These are phyloP conservation scores for Montipora foliosa DNA, from an alignment of 64 coral and sea anemone species.

Conservation along the genomic window DNA sequence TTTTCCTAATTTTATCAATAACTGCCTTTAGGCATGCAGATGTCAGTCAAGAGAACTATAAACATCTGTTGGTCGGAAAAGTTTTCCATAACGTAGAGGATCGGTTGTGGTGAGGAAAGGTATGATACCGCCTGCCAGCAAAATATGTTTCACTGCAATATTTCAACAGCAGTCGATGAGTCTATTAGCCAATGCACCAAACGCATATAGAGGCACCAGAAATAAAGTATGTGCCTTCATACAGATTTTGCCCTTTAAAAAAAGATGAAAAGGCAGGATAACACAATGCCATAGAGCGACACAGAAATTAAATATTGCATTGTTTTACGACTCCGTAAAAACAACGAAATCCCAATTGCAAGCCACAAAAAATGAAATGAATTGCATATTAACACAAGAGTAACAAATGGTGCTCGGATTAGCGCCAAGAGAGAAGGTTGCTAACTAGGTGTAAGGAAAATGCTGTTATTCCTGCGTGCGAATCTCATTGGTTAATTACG, in stretches of 20 bases:
- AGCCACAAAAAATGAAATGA: conserved; percentile 26
- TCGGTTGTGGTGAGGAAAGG: neutral
- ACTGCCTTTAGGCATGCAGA: conserved; percentile 57
- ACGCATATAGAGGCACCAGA: neutral
- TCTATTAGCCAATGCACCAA: neutral
- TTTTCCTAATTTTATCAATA: conserved; percentile 48
- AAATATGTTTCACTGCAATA: neutral
- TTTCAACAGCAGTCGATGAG: neutral
- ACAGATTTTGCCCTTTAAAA: neutral
- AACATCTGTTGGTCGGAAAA: conserved; percentile 45
- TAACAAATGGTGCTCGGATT: conserved; percentile 8
- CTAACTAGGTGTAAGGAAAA: neutral
- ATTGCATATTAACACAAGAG: conserved; percentile 51
- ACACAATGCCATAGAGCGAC: conserved; percentile 38
- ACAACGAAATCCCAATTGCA: conserved; percentile 21
- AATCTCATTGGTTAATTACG: neutral
- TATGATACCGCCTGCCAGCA: neutral
- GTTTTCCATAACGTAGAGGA: neutral
- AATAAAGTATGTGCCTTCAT: neutral
- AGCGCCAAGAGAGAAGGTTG: neutral
- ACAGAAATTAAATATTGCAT: conserved; percentile 56
- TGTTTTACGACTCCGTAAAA: conserved; percentile 33
- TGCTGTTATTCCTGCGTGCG: neutral
- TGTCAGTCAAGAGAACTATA: conserved; percentile 16
- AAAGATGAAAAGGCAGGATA: conserved; percentile 3